These are phyloP conservation scores for Drosophila leonis DNA, from an alignment of 2,888 invertebrate species.

Conservation along the genomic window DNA sequence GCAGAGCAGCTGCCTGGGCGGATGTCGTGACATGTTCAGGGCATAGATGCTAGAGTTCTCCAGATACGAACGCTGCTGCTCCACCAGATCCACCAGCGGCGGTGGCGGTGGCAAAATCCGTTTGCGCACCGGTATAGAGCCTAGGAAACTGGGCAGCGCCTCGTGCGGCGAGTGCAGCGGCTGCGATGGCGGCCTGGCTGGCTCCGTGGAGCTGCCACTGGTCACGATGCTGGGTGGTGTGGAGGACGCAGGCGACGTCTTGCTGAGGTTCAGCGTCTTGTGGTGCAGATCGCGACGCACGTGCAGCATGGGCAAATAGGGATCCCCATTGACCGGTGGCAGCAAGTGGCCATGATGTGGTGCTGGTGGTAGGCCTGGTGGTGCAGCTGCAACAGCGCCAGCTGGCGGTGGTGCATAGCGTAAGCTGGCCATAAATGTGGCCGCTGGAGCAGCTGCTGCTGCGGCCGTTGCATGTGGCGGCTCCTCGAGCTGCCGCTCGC, in stretches of 20 bases:
- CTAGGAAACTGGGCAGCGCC: constrained; percentile 84
- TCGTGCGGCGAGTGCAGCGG: constrained; percentile 84
- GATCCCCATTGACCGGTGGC: constrained; percentile 74
- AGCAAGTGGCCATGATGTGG: constrained; percentile 55
- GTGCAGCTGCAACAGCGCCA: constrained; percentile 29
- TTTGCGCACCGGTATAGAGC: constrained; percentile 85
- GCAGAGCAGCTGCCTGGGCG: constrained; percentile 74
- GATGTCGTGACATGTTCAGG: constrained; percentile 83
- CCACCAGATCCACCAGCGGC: constrained; percentile 63
- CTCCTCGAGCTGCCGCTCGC: constrained; percentile 84
- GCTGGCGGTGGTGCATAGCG: constrained; percentile 58
- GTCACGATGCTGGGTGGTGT: constrained; percentile 53
- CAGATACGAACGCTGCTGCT: constrained; percentile 63
- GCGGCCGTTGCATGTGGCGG: not conserved
- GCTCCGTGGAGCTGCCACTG: constrained; percentile 67
- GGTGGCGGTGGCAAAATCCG: constrained; percentile 75
- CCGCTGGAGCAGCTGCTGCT: not conserved
- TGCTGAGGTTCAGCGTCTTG: constrained; percentile 83
- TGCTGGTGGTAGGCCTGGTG: constrained; percentile 35
- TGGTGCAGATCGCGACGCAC: constrained; percentile 91
- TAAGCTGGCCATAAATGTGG: constrained; percentile 40
- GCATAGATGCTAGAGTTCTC: constrained; percentile 69
- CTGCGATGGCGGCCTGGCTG: constrained; percentile 74
- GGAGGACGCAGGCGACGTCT: constrained; percentile 22
- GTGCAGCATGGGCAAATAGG: constrained; percentile 88